These are phyloP conservation scores for Ianthella basta DNA, from an alignment of 37 sponge, comb jelly and placozoan species.

Conservation along the genomic window DNA sequence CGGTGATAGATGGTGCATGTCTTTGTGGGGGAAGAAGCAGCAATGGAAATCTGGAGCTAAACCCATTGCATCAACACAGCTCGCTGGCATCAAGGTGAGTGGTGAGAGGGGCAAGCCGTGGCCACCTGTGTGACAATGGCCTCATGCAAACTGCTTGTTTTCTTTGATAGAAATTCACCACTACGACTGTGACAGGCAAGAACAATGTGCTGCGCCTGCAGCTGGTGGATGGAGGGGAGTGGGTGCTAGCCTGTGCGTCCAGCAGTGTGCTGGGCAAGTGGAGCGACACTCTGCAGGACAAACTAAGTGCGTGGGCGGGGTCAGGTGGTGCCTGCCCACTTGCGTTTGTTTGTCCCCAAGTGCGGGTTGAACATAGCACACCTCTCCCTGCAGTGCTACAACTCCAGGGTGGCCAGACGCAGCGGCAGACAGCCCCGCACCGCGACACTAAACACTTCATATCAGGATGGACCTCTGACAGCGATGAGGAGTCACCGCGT, in stretches of 20 bases:
- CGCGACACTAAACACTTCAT: no score
- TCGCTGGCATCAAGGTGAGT: background rate
- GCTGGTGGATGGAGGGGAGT: background rate
- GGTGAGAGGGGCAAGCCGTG: background rate
- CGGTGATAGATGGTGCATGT: background rate
- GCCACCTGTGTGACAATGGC: background rate
- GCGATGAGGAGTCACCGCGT: background rate
- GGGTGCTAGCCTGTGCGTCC: slow-evolving; percentile 12
- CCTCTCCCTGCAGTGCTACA: no score
- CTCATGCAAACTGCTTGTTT: background rate
- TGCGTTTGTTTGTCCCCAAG: no score
- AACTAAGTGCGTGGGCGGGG: background rate
- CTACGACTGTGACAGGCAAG: background rate
- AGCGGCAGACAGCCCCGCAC: no score
- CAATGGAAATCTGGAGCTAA: background rate
- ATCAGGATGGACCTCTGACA: background rate
- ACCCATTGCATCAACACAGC: background rate
- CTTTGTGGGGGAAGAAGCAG: slow-evolving; percentile 14
- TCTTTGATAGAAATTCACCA: background rate
- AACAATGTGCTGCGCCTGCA: background rate
- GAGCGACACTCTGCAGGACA: slow-evolving; percentile 15
- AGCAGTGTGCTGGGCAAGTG: slow-evolving; percentile 4
- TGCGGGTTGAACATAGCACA: no score
- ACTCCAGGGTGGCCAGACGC: no score
- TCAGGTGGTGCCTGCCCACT: no score